Evolutionary conservation across 2,888 invertebrate genomes (phyloP), one percentile per base, ranked within the genome.

Genomic region (Phorcus lineatus): DNA sequence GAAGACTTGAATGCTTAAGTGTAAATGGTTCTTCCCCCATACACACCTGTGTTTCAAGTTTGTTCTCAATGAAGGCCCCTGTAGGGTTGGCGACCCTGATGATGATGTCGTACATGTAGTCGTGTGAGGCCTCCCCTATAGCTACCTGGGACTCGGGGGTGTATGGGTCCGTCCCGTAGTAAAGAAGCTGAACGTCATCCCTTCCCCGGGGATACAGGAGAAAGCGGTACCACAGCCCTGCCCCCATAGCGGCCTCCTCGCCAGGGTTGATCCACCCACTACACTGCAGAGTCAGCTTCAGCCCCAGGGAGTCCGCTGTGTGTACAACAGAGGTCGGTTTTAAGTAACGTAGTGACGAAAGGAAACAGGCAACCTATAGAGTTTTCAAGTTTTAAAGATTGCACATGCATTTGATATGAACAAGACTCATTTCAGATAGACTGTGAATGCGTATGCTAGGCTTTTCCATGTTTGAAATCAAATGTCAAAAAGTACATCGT

Each of bases 91-190:
- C 83, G 31, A 89, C 85, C 53, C 86, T 80, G 13, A 89, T 86
- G 19, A 83, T 82, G 16, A 88, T 82, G 62, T 87, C 83, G 83
- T 86, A 86, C 22, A 66, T 82, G 77, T 86, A 87, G 53, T 84
- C 81, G 53, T 85, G 36, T 19, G 80, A 74, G 22, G 82, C 78
- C 16, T 79, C 80, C 4, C 89, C 89, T 9, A 88, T 80, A 2
- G 87, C 86, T 36, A 88, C 86, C 81, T 86, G 83, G 0, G 85
- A 84, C n/a, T 84, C 80, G 4, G 87, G 88, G 3, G 88, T 88
- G 80, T 82, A 87, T 0, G 88, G 86, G 67, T 88, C 87, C 13
- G 87, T 84, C 0, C 89, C 89, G 77, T 89, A 88, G 77, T 87
- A 88, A 28, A 89, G 80, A 1, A 89, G 86, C 78, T 89, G 88